These are phyloP conservation scores for Thera britannica DNA, from an alignment of 2,888 invertebrate genomes.

Conservation along the genomic window DNA sequence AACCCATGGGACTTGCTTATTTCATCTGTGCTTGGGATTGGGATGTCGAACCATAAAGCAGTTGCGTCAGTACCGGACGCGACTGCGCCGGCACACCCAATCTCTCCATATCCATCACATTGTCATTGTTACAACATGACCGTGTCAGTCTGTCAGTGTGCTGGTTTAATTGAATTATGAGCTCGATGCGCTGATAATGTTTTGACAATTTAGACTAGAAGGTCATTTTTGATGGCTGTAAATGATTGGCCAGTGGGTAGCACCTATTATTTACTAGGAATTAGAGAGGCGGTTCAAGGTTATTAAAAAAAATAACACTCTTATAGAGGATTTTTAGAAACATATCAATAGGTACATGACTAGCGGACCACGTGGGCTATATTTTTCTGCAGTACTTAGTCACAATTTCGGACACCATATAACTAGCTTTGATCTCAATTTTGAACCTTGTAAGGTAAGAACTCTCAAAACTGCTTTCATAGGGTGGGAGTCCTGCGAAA, in stretches of 20 bases:
- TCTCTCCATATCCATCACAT: conserved; percentile 62
- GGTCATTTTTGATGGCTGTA: conserved; percentile 19
- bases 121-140: conserved; percentile 58
- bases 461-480: too few species aligned
- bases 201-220: conserved; percentile 25
- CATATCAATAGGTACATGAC: too few species aligned
- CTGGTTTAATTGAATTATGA: conserved; percentile 54
- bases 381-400: too few species aligned
- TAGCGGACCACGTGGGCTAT: too few species aligned
- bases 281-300: neutral
- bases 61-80: conserved; percentile 68
- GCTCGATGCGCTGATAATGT: conserved; percentile 44
- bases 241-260: neutral
- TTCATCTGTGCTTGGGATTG: conserved; percentile 21
- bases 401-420: too few species aligned
- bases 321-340: too few species aligned
- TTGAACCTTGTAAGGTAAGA: too few species aligned
- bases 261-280: neutral
- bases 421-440: too few species aligned
- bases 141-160: conserved; percentile 47
- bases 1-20: conserved; percentile 28
- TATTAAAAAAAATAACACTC: neutral
- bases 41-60: conserved; percentile 53
- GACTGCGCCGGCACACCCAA: conserved; percentile 53
- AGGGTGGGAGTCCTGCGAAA: too few species aligned